Percentiles rank a stretch among this genome's conserved stretches.
Conservation (phyloP, 2,113 vertebrate genomes). For the Trichomycterus rosablanca region DNA sequence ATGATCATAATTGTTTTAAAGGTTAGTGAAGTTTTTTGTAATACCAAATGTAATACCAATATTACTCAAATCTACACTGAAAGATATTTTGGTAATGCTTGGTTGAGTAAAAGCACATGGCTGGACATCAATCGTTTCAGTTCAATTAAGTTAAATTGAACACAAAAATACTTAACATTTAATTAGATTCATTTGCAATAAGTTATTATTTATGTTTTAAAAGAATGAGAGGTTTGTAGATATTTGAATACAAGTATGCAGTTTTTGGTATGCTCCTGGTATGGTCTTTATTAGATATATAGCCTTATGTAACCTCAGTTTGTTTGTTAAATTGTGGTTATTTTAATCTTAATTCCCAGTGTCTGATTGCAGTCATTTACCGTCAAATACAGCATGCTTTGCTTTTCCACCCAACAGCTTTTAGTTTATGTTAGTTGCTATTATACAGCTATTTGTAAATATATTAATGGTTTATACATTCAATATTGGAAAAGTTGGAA, state of each 20-base stretch:
- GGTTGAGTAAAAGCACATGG: conserved; percentile 4
- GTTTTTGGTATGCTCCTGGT: conserved; percentile 24
- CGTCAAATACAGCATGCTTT: conserved; percentile 20
- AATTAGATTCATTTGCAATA: conserved; percentile 41
- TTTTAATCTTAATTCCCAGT: conserved; percentile 37
- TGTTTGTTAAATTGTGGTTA: conserved; percentile 30
- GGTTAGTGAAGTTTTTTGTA: too few relatives aligned
- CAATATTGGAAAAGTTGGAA: conserved; percentile 23
- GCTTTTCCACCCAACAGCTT: conserved; percentile 28
- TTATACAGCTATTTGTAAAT: conserved; percentile 51
- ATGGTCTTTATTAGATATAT: conserved; percentile 15
- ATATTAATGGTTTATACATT: conserved; percentile 42
- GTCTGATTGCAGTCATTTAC: conserved; percentile 39
- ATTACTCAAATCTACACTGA: neutral
- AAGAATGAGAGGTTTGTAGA: conserved; percentile 43
- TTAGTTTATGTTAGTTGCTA: conserved; percentile 28
- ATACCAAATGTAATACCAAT: too few relatives aligned
- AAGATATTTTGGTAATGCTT: neutral
- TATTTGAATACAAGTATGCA: conserved; percentile 42
- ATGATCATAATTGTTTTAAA: too few relatives aligned
- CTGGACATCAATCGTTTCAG: neutral
- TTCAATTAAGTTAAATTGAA: too few relatives aligned
- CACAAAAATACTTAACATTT: neutral
- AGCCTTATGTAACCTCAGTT: conserved; percentile 9
- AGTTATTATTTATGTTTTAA: conserved; percentile 32